Conservation (phyloP, 92 coral and sea anemone species). For the Palythoa grandis region DNA sequence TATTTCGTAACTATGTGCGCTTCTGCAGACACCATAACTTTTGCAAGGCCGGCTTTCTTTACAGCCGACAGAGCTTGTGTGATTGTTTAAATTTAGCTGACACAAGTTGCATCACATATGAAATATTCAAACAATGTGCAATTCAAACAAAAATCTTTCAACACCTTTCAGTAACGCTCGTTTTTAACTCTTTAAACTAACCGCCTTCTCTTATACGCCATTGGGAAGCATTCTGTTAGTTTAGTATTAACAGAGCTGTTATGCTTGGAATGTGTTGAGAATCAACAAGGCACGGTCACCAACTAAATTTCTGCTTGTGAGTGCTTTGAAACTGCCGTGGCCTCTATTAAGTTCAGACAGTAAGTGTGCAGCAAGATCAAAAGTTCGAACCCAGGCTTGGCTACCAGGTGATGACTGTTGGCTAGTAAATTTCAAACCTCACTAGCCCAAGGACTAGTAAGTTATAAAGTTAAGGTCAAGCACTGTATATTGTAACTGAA, state of each 20-base stretch:
- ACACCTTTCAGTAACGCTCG: background rate
- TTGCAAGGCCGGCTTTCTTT: background rate
- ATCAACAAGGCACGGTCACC: background rate
- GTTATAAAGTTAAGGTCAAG: no score
- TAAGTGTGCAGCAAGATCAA: no score
- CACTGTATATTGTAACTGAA: no score
- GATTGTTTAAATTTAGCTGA: background rate
- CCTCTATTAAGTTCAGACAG: no score
- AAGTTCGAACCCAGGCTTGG: no score
- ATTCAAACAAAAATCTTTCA: background rate
- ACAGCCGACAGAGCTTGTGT: background rate
- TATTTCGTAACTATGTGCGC: background rate
- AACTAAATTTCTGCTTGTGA: background rate
- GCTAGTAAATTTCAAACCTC: no score
- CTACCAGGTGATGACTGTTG: no score
- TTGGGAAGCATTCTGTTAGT: background rate
- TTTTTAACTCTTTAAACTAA: background rate
- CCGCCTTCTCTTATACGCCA: background rate
- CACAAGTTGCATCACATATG: background rate
- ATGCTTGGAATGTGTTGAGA: background rate
- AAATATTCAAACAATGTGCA: background rate
- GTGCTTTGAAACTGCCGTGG: background rate
- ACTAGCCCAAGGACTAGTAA: no score
- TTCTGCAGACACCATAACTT: background rate
- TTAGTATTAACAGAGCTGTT: conserved; percentile 10